Percentiles rank a stretch among this genome's conserved stretches.
Evolutionary conservation across 2,797 vertebrate genomes (phyloP).

Genomic region (Pithecia hirsuta): DNA sequence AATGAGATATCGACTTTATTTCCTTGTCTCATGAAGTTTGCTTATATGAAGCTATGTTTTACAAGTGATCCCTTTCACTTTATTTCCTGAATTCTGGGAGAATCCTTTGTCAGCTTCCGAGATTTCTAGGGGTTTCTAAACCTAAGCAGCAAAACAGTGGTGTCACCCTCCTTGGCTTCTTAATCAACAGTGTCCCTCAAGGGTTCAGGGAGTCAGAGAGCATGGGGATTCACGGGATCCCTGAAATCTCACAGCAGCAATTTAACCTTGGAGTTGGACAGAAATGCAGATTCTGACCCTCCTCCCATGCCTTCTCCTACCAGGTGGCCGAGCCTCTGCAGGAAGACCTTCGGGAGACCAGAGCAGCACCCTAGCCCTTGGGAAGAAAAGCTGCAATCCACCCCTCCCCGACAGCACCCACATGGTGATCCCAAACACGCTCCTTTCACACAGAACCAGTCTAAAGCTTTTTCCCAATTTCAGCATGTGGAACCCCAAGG

Average conservation of each 20-base stretch:
- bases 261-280: background rate
- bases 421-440: background rate
- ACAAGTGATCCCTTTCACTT: background rate
- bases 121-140: background rate
- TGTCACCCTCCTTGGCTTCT: background rate
- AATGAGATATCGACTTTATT: slow-evolving; percentile 18
- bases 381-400: background rate
- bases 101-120: background rate
- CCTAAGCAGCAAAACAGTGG: background rate
- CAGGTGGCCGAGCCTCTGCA: background rate
- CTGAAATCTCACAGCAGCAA: background rate
- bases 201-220: background rate
- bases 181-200: background rate
- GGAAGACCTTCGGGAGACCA: background rate
- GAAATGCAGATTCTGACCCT: background rate
- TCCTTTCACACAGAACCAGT: background rate
- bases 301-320: background rate
- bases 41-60: slow-evolving; percentile 9
- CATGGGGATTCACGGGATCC: background rate
- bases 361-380: background rate
- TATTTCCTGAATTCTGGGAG: background rate
- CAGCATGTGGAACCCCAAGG: background rate
- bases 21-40: background rate
- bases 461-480: background rate
- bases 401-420: no score